phyloP scores from a whole-genome alignment of 2,797 vertebrate genomes.

The Enteromius argenteus region DNA sequence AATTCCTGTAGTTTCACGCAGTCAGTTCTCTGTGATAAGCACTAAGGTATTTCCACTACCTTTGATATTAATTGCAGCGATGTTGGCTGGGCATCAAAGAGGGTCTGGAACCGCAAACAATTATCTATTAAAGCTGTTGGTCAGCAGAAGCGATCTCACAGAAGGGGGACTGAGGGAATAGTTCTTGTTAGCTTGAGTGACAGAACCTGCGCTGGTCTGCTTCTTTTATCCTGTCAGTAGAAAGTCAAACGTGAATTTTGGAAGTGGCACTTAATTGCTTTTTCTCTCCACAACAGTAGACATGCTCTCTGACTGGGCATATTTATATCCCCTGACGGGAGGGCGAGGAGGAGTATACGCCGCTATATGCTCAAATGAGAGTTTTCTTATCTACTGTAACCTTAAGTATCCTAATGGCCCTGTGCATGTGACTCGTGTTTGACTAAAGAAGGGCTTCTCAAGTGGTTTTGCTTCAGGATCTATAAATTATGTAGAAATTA shows the following conservation, averaged over 20 bases:
- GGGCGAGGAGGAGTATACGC: neutral
- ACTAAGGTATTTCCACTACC: conserved; percentile 53
- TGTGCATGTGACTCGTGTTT: neutral
- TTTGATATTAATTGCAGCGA: conserved; percentile 58
- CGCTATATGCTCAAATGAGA: conserved; percentile 2
- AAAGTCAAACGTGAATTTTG: conserved; percentile 73
- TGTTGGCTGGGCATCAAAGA: conserved; percentile 50
- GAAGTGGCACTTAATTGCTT: conserved; percentile 84
- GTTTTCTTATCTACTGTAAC: conserved; percentile 13
- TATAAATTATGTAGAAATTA: neutral
- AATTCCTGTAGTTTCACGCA: conserved; percentile 32
- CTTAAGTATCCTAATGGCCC: neutral
- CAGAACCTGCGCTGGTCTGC: conserved; percentile 69
- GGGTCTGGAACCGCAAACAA: conserved; percentile 54
- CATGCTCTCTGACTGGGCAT: conserved; percentile 61
- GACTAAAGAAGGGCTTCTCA: neutral
- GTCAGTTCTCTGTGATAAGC: conserved; percentile 48
- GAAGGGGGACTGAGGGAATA: conserved; percentile 64
- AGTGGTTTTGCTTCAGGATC: neutral
- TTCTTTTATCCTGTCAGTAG: conserved; percentile 65
- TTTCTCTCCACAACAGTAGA: conserved; percentile 83
- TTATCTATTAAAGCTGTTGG: conserved; percentile 60
- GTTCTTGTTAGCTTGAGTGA: conserved; percentile 80
- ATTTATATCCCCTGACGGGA: conserved; percentile 54
- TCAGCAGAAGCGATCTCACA: conserved; percentile 65